Percentiles rank a stretch among this genome's conserved stretches.
Evolutionary conservation across 2,888 invertebrate species (phyloP).

Genomic region (Spilosoma lubricipeda): DNA sequence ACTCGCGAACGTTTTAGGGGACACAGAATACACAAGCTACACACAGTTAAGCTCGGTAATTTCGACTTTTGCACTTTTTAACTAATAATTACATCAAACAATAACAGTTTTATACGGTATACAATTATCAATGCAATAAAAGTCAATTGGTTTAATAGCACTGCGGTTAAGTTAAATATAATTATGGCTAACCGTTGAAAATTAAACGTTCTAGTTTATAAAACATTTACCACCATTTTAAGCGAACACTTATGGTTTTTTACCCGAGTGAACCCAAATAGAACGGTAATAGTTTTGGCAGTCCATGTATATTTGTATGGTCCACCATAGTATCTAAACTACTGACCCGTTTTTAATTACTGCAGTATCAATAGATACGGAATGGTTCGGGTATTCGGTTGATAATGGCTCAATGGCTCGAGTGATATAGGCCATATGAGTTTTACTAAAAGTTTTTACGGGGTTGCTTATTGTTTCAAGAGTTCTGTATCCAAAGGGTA

Average conservation of each 20-base stretch:
- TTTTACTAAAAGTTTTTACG: too few relatives aligned
- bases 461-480: too few relatives aligned
- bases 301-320: not conserved
- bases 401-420: too few relatives aligned
- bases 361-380: too few relatives aligned
- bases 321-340: too few relatives aligned
- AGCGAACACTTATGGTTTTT: constrained; percentile 18
- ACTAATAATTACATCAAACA: constrained; percentile 45
- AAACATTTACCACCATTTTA: constrained; percentile 34
- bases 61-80: constrained; percentile 34
- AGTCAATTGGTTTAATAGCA: constrained; percentile 52
- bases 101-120: constrained; percentile 41
- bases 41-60: constrained; percentile 4
- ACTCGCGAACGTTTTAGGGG: too few relatives aligned
- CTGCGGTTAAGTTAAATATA: constrained; percentile 45
- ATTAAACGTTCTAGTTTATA: constrained; percentile 40
- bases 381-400: too few relatives aligned
- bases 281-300: not conserved
- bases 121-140: constrained; percentile 53
- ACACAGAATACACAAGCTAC: not conserved
- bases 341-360: too few relatives aligned
- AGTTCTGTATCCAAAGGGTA: too few relatives aligned
- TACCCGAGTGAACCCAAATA: not conserved
- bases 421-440: too few relatives aligned
- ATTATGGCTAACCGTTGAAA: constrained; percentile 38